Base-by-base conservation (phyloP, 2,113 vertebrate genomes). In the Myotis lucifugus region DNA sequence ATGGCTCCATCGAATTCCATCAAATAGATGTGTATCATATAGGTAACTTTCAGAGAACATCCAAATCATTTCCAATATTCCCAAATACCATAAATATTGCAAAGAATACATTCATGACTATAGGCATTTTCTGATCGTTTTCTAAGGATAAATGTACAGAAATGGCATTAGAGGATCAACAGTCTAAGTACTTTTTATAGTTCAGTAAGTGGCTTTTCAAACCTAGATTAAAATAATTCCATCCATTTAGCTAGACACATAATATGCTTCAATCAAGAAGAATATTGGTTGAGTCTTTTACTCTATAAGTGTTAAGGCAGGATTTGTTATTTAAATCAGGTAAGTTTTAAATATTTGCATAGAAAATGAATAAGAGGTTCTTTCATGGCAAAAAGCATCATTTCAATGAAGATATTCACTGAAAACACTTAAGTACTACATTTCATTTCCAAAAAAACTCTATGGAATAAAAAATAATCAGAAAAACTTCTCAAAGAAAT, bases 401-500 rank as follows among this genome's bases (percentile, higher is more conserved):
- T 87, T 70, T 64, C 2, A 42, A 54, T 54, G 27, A 81, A 69
- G 56, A 85, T 67, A 42, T 10, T 87, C 17, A 88, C 48, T 73
- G 12, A 90, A 73, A 89, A 93, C 27, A 79, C 76, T 82, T 81
- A 66, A 85, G 34, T 34, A 42, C 12, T 64, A 72, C 40, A 54
- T 42, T 52, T 37, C 8, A 87, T 27, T 72, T 76, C 37, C n/a
- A 76, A 72, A 67, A 73, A 73, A 86, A 8, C 90, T 52, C 21
- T 48, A 78, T 15, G 11, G 46, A 59, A 66, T 69, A 89, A 95
- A 90, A 70, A 88, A 90, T 34, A 54, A 50, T 46, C 9, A 54
- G 40, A 52, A 95, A 70, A 81, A 19, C 10, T 77, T 88, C 37
- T 27, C 19, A 66, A 81, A 48, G 46, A 87, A 94, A 95, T 86